Percentiles rank a stretch among this genome's conserved stretches.
These are phyloP conservation scores for Aramus guarauna DNA, from an alignment of 2,113 vertebrate genomes.

Conservation along the genomic window DNA sequence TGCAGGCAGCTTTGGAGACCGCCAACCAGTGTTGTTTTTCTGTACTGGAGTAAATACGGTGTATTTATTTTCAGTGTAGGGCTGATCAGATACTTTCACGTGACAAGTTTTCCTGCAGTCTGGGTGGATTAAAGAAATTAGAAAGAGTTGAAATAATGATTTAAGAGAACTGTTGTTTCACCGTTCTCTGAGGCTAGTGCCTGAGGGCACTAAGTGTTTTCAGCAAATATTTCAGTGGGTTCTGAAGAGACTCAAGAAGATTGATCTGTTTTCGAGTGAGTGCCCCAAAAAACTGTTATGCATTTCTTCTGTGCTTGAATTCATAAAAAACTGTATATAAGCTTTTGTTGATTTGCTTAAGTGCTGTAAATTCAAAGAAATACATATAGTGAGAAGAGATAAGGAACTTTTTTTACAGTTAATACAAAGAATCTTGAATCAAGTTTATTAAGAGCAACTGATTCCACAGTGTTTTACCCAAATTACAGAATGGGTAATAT, in stretches of 20 bases:
- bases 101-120: background rate
- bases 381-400: background rate
- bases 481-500: background rate
- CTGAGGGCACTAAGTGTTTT: background rate
- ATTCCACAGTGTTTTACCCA: background rate
- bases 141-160: background rate
- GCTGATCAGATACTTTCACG: background rate
- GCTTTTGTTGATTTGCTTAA: background rate
- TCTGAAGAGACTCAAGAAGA: background rate
- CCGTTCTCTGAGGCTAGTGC: background rate
- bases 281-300: background rate
- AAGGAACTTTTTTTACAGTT: background rate
- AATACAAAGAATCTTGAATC: background rate
- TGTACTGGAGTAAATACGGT: rapidly evolving
- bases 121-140: background rate
- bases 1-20: rapidly evolving
- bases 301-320: background rate
- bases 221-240: background rate
- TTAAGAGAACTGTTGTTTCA: background rate
- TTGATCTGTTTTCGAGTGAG: background rate
- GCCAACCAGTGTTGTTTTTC: background rate
- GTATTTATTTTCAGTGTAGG: background rate
- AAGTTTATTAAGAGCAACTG: background rate
- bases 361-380: background rate
- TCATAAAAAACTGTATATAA: background rate